Percentiles rank a stretch among this genome's conserved stretches.
phyloP scores from a whole-genome alignment of 2,797 vertebrate species.

The Syngnathus acus region DNA sequence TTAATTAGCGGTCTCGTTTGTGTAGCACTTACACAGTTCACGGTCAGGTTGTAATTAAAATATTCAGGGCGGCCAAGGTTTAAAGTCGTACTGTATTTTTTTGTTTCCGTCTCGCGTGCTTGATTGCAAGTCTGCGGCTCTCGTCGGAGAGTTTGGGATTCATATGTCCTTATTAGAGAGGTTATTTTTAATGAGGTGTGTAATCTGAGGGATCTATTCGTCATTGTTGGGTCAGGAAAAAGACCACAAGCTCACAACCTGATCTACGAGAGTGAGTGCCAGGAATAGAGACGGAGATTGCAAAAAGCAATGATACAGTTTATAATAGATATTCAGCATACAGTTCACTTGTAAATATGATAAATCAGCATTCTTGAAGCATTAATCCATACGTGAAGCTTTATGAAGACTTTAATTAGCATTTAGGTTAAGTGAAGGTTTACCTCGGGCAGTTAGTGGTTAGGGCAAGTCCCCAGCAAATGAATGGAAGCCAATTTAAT shows the following conservation, averaged over 20 bases:
- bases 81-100: constrained; percentile 10
- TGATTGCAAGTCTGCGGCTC: constrained; percentile 9
- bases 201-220: constrained; percentile 34
- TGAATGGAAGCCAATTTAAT: constrained; percentile 2
- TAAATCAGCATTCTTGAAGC: neutral
- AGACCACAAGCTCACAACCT: constrained; percentile 8
- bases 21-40: constrained; percentile 29
- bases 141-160: constrained; percentile 28
- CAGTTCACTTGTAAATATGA: constrained; percentile 2
- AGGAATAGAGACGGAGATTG: neutral
- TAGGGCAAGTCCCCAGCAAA: constrained; percentile 2
- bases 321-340: neutral
- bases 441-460: constrained; percentile 7
- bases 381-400: constrained; percentile 2
- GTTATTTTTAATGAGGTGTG: constrained; percentile 43
- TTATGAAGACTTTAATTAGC: neutral
- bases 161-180: constrained; percentile 30
- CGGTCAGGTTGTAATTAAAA: constrained; percentile 40
- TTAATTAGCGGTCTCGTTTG: constrained; percentile 43
- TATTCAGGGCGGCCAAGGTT: constrained; percentile 36
- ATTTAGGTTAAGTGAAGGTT: constrained; percentile 7
- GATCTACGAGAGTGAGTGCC: constrained; percentile 4
- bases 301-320: neutral
- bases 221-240: constrained; percentile 27
- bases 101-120: neutral